Base-by-base conservation (phyloP, 2,113 vertebrate genomes). In the Oenanthe oenanthe region DNA sequence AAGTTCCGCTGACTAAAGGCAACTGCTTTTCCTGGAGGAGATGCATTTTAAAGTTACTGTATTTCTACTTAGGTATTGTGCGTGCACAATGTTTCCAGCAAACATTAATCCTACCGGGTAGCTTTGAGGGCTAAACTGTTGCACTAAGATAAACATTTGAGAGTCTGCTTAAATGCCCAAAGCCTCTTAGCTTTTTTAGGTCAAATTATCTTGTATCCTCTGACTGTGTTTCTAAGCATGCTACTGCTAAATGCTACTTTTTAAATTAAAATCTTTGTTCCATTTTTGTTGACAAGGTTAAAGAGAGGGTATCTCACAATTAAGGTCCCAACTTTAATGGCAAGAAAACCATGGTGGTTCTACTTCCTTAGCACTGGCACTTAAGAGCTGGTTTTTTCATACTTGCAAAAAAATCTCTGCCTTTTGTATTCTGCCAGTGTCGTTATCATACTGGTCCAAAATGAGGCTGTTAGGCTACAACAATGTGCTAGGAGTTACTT, bases 181-280 rank as follows among this genome's bases (percentile, higher is more conserved):
- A 96, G 93, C 89, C 40, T 96, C 92, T 95, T 96, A 94, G 79
- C 61, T 92, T 96, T 96, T 94, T 93, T 94, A 90, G 93, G 82
- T 94, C 89, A 88, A 86, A 93, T 94, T 89, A 71, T 96, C 63
- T 90, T 88, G 40, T 51, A 45, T 93, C 72, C 88, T 90, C 45
- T 50, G 77, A 48, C 40, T 63, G 28, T 88, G 45, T 95, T 95
- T 70, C 56, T 72, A 51, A 73, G 47, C 62, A 29, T 63, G 71
- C 73, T 85, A 6, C 45, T 81, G 53, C 50, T 81, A 92, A 86
- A 84, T 85, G 80, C 56, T 74, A 51, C 81, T 91, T 91, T 50
- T 38, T 0, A 9, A 91, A 76, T 53, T 95, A 42, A 83, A 28
- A 71, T 90, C 21, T 53, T 3, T 54, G 11, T 56, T 79, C 31